Evolutionary conservation across 1,140 invertebrate genomes (phyloP), one percentile per base, ranked within the genome.

Genomic region (Helicoverpa armigera): DNA sequence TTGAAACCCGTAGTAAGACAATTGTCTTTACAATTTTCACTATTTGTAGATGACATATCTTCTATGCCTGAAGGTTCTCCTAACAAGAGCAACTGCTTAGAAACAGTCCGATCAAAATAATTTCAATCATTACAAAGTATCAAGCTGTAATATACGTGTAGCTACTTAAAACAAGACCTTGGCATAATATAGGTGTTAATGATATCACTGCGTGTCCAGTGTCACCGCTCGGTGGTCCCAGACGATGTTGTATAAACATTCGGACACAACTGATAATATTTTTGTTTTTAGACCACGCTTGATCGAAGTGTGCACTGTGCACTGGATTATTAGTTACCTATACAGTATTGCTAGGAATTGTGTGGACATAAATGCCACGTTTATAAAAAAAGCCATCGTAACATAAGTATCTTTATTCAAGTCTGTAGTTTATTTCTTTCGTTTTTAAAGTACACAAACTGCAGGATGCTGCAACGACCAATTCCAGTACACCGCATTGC

Each of bases 191-290:
- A 54, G 14, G 31, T 50, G 29, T 35, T 50, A 23, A 72, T 79
- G 78, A 79, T 69, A 31, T 79, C 76, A 78, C 63, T 13, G 12
- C 60, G 60, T 78, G 60, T 78, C 75, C 75, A 78, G 54, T 79
- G 77, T 79, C 65, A 75, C 16, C 58, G 18, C 11, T 4, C 73
- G 58, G 58, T 75, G 56, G 73, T 61, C 58, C 58, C 58, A 75
- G 67, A 51, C 56, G 50, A 43, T 50, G 73, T 75, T 75, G 63
- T 67, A 78, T 78, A 78, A 78, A 78, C 75, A 67, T 10, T 4
- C 48, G n/a, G 51, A 53, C 18, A 50, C 16, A 14, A 50, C 31
- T 43, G 56, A 75, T 75, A 61, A 61, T 75, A 61, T 61, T 75
- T 75, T 75, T 61, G 73, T 75, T 75, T 61, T 75, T 48, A 3